These are phyloP conservation scores for Malachius bipustulatus DNA, from an alignment of 2,888 invertebrate species.

Conservation along the genomic window DNA sequence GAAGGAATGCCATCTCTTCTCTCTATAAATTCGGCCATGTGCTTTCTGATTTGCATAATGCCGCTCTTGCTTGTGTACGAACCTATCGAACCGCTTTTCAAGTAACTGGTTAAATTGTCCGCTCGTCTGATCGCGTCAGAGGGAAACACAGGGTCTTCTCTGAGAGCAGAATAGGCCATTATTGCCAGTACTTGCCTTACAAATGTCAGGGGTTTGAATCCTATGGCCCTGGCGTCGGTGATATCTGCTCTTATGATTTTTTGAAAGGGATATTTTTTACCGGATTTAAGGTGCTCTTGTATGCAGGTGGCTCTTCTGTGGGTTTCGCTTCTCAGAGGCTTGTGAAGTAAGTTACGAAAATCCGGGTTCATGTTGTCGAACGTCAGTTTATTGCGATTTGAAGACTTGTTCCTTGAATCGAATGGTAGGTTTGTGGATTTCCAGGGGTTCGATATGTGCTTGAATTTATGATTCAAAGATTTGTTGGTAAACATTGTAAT, in stretches of 20 bases:
- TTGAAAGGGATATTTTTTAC: too few relatives aligned
- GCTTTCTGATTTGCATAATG: neutral
- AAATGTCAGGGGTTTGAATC: neutral
- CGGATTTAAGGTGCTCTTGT: too few relatives aligned
- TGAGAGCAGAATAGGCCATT: neutral
- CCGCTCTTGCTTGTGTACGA: neutral
- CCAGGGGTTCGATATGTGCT: too few relatives aligned
- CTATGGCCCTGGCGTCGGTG: neutral
- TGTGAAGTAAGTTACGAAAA: too few relatives aligned
- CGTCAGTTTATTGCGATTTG: too few relatives aligned
- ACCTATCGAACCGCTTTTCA: neutral
- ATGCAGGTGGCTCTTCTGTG: too few relatives aligned
- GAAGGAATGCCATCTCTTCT: constrained; percentile 1
- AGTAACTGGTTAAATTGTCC: neutral
- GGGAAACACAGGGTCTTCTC: neutral
- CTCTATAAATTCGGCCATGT: neutral
- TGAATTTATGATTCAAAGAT: too few relatives aligned
- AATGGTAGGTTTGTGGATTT: too few relatives aligned
- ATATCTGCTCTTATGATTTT: constrained; percentile 1
- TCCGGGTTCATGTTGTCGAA: too few relatives aligned
- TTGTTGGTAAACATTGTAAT: too few relatives aligned
- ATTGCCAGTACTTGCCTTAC: neutral
- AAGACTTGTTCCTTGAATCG: too few relatives aligned
- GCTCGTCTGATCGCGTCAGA: neutral
- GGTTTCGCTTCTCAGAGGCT: too few relatives aligned